Evolutionary conservation across 1,140 invertebrate genomes (phyloP).

Genomic region (Atta texana): DNA sequence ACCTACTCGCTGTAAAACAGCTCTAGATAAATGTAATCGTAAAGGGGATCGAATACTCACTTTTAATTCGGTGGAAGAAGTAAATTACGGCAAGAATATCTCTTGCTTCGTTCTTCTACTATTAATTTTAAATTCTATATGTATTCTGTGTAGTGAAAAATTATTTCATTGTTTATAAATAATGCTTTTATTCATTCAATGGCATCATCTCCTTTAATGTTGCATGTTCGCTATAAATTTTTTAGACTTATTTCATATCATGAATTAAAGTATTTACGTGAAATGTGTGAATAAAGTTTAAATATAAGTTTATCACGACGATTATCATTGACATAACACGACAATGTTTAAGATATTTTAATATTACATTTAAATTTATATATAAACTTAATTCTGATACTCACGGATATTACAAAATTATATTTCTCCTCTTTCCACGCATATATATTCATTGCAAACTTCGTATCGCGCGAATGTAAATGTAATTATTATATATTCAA

Average conservation of each 20-base stretch:
- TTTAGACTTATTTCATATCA: neutral
- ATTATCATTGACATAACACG: neutral
- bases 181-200: neutral
- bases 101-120: neutral
- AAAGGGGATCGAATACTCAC: slow-evolving; percentile 40
- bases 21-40: slow-evolving; percentile 55
- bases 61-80: slow-evolving; percentile 1
- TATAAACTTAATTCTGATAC: neutral
- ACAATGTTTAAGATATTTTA: neutral
- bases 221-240: neutral
- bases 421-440: neutral
- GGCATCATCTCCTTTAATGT: neutral
- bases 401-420: neutral
- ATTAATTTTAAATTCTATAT: neutral
- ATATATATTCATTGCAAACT: neutral
- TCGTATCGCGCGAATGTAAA: neutral
- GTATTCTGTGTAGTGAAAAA: neutral
- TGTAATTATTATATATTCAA: neutral
- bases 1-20: slow-evolving; percentile 27
- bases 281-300: no score
- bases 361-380: slow-evolving; percentile 4
- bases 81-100: slow-evolving; percentile 5
- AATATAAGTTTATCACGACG: neutral
- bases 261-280: neutral
- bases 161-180: neutral